These are phyloP conservation scores for Ammodytes dubius DNA, from an alignment of 2,113 vertebrate genomes.

Conservation along the genomic window DNA sequence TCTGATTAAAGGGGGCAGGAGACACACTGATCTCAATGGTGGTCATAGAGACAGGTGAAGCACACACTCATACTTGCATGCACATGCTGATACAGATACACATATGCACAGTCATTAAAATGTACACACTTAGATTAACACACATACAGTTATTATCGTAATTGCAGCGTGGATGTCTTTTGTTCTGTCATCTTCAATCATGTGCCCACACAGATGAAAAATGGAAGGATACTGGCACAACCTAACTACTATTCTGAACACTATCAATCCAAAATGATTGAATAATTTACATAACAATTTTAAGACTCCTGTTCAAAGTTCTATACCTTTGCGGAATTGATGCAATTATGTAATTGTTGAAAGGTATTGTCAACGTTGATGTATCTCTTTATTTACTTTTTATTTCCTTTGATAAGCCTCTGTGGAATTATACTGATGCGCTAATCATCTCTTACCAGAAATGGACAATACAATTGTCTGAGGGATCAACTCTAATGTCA, in stretches of 20 bases:
- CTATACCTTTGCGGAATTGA: neutral
- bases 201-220: neutral
- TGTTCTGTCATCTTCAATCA: neutral
- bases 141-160: conserved; percentile 13
- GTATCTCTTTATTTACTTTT: neutral
- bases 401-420: neutral
- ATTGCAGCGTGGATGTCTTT: neutral
- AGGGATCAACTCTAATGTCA: neutral
- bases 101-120: conserved; percentile 25
- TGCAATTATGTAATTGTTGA: neutral
- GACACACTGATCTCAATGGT: conserved; percentile 56
- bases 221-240: neutral
- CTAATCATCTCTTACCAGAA: neutral
- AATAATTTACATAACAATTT: neutral
- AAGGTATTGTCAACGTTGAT: neutral
- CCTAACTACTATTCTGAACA: neutral
- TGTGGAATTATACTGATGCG: neutral
- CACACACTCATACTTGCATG: conserved; percentile 16
- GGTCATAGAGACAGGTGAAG: conserved; percentile 66
- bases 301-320: neutral
- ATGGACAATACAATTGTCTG: neutral
- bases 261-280: neutral
- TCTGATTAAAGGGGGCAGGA: conserved; percentile 79
- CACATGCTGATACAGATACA: conserved; percentile 29
- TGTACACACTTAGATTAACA: conserved; percentile 23